These are phyloP conservation scores for Dyspetes luteomarginatus DNA, from an alignment of 2,888 invertebrate genomes.

Conservation along the genomic window DNA sequence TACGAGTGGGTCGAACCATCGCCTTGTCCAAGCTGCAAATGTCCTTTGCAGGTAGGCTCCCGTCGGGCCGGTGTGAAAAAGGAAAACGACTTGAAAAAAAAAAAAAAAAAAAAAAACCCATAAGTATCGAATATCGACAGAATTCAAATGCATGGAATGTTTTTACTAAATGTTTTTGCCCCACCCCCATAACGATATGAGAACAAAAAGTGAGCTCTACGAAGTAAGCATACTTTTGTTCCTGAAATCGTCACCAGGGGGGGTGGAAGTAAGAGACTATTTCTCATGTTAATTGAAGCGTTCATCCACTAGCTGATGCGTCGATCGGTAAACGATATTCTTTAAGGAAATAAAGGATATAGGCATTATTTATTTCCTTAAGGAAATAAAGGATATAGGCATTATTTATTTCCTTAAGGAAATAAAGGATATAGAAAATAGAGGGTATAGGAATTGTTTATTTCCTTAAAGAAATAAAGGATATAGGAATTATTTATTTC, in stretches of 20 bases:
- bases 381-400: no score
- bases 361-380: no score
- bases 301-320: slow-evolving; percentile 21
- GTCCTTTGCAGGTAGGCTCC: slow-evolving; percentile 82
- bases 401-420: no score
- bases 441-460: no score
- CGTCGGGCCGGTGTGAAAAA: slow-evolving; percentile 70
- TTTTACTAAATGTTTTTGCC: not conserved
- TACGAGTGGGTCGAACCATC: slow-evolving; percentile 90
- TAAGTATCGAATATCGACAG: slow-evolving; percentile 32
- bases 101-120: not conserved
- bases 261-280: not conserved
- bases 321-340: slow-evolving; percentile 30
- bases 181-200: not conserved
- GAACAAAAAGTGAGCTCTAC: no score
- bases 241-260: not conserved
- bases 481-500: no score
- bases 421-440: no score
- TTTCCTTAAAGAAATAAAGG: no score
- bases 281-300: not conserved
- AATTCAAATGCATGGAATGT: not conserved
- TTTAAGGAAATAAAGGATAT: no score
- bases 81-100: not conserved
- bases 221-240: no score
- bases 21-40: slow-evolving; percentile 85